phyloP scores from a whole-genome alignment of 2,888 invertebrate genomes.

The Drosophila rubida region DNA sequence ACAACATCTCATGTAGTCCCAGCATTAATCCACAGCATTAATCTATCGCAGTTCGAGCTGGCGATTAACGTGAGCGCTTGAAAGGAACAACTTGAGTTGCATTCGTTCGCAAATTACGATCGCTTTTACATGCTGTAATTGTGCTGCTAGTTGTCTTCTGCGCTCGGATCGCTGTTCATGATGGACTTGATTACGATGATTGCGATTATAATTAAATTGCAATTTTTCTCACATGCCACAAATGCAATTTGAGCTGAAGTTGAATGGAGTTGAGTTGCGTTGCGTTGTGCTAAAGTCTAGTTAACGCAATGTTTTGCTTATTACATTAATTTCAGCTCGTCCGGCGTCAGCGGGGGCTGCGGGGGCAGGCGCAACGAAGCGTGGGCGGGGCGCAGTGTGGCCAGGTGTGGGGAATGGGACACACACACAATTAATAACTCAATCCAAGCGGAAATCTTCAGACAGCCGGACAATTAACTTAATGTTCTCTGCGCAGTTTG shows the following conservation, averaged over 20 bases:
- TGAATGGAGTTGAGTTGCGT: slow-evolving; percentile 23
- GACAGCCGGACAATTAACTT: slow-evolving; percentile 31
- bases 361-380: slow-evolving; percentile 1
- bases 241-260: slow-evolving; percentile 2
- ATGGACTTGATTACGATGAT: slow-evolving; percentile 14
- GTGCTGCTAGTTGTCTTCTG: slow-evolving; percentile 2
- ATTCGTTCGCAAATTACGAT: neutral
- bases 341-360: slow-evolving; percentile 4
- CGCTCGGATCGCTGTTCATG: neutral
- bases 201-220: slow-evolving; percentile 76
- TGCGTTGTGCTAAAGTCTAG: slow-evolving; percentile 20
- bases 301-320: slow-evolving; percentile 48
- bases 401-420: neutral
- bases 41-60: too few relatives aligned
- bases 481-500: slow-evolving; percentile 23
- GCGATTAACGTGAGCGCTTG: neutral
- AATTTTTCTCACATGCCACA: slow-evolving; percentile 75
- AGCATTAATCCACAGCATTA: neutral
- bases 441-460: slow-evolving; percentile 80
- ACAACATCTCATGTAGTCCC: neutral
- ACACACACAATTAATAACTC: slow-evolving; percentile 79
- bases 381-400: neutral
- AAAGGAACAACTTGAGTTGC: too few relatives aligned
- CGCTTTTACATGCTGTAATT: neutral
- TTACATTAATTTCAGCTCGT: slow-evolving; percentile 59